Percentiles rank a stretch among this genome's conserved stretches.
Evolutionary conservation across 37 sponge, comb jelly and placozoan species (phyloP).

Genomic region (Theonella swinhoei): DNA sequence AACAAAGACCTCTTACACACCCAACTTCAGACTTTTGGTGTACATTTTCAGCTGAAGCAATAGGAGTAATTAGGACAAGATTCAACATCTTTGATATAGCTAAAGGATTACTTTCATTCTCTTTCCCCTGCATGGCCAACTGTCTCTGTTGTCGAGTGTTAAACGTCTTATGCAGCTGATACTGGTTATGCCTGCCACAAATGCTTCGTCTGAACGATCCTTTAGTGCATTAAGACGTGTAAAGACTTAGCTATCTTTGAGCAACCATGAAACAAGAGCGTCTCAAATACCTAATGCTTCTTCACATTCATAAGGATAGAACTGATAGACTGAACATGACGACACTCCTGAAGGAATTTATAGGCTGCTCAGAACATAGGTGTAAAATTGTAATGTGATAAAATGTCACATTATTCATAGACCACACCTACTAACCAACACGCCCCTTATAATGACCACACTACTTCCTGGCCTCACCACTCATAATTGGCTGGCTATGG

Average conservation of each 20-base stretch:
- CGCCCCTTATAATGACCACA: background rate
- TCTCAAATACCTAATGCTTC: slow-evolving; percentile 60
- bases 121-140: too few species aligned
- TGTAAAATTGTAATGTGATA: background rate
- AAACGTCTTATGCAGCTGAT: slow-evolving; percentile 34
- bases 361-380: slow-evolving; percentile 22
- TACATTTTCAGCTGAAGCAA: background rate
- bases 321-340: slow-evolving; percentile 28
- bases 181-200: slow-evolving; percentile 71
- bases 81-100: slow-evolving; percentile 34
- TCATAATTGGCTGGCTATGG: background rate
- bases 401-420: background rate
- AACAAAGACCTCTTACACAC: background rate
- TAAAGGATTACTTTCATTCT: slow-evolving; percentile 27
- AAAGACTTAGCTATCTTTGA: slow-evolving; percentile 61
- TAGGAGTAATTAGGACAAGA: background rate
- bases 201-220: slow-evolving; percentile 60
- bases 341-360: slow-evolving; percentile 34
- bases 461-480: too few species aligned
- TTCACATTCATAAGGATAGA: slow-evolving; percentile 52
- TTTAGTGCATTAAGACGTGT: slow-evolving; percentile 54
- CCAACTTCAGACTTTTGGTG: background rate
- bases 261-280: slow-evolving; percentile 58
- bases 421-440: too few species aligned
- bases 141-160: slow-evolving; percentile 26